Base-by-base conservation (phyloP, 1,140 invertebrate genomes). In the Brachionus plicatilis region DNA sequence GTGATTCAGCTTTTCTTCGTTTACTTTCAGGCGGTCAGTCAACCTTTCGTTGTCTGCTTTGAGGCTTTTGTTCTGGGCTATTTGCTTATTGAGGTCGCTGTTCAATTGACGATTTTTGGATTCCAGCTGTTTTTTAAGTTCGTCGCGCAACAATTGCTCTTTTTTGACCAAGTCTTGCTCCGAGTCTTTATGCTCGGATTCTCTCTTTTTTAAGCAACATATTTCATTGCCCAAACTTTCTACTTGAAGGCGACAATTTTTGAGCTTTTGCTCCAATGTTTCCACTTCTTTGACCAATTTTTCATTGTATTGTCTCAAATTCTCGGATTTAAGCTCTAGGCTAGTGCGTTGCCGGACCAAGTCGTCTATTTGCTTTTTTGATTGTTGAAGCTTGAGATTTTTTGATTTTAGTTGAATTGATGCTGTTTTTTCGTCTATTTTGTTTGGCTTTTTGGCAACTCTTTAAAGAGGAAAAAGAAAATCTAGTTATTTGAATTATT, bases 381-480 rank as follows among this genome's bases (percentile, higher is more conserved):
- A 17, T 43, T 41, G 37, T 72, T 72, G 68, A 0, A 72, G 33
- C 33, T 47, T 72, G 33, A 72, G 41, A 20, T 20, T 43, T 43
- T 72, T 72, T 72, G 68, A 17, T 43, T 72, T 72, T n/a, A 72
- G 37, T 17, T 72, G 68, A 41, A 72, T 72, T 14, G 37, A n/a
- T n/a, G 41, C 33, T 68, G 65, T 37, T 68, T 68, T 68, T 68
- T 68, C 27, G 14, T 68, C 65, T 14, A 29, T 68, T 41, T 68
- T 68, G 33, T 33, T 33, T 0, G 66, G 33, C 33, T 33, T 68
- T 68, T 68, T 68, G 14, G 27, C 27, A 33, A 14, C 33, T 29
- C 66, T 68, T 37, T 41, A 29, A 27, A 11, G 1, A 68, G 7
- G 11, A 47, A 47, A 14, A 14, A n/a, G n/a, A 47, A 14, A 47